These are phyloP conservation scores for Copsychus sechellarum DNA, from an alignment of 2,113 vertebrate genomes.

Conservation along the genomic window DNA sequence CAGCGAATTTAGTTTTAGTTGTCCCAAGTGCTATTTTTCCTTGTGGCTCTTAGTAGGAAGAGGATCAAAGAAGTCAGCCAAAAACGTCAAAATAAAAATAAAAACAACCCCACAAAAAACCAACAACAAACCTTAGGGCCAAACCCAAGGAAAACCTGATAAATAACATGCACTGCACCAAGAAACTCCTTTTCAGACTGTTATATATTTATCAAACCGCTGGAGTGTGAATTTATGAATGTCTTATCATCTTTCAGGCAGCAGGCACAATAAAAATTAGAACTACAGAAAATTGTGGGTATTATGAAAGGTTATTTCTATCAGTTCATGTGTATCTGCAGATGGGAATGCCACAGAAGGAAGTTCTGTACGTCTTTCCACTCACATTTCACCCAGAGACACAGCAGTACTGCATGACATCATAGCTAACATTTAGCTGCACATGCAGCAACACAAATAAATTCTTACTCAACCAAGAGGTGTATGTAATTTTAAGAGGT, in stretches of 20 bases:
- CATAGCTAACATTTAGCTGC: not conserved
- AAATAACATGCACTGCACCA: constrained; percentile 71
- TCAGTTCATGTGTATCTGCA: not conserved
- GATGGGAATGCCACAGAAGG: constrained; percentile 35
- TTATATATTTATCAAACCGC: constrained; percentile 79
- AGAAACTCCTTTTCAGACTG: constrained; percentile 70
- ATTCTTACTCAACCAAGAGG: not conserved
- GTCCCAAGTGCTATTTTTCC: constrained; percentile 39
- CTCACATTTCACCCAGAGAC: not conserved
- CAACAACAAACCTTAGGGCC: constrained; percentile 21
- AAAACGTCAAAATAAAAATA: constrained; percentile 50
- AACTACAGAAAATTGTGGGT: constrained; percentile 58
- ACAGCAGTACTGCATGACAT: not conserved
- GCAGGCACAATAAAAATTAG: constrained; percentile 69
- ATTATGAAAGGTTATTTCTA: constrained; percentile 59
- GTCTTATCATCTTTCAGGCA: constrained; percentile 69
- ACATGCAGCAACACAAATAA: not conserved
- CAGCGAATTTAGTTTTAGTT: constrained; percentile 23
- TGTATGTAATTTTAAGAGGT: not conserved
- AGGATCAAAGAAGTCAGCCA: constrained; percentile 54
- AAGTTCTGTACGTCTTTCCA: constrained; percentile 20
- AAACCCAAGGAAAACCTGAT: constrained; percentile 68
- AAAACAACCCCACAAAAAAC: not conserved
- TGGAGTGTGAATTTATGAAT: constrained; percentile 75
- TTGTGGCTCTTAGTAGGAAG: constrained; percentile 27